These are phyloP conservation scores for Austrolebias charrua DNA, from an alignment of 2,797 vertebrate species.

Conservation along the genomic window DNA sequence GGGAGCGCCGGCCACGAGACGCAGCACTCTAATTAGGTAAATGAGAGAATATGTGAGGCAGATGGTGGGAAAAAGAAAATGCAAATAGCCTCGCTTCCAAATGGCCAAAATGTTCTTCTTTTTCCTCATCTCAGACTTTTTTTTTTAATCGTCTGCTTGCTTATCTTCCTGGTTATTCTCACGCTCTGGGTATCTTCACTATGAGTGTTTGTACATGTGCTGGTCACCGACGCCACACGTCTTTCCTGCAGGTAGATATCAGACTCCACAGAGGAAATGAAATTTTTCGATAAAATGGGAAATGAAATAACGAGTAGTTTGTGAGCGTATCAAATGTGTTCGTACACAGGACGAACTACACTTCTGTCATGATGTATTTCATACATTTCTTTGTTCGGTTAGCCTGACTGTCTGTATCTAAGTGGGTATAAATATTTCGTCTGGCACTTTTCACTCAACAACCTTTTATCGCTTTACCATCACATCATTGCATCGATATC, in stretches of 20 bases:
- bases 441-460: slow-evolving; percentile 26
- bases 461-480: slow-evolving; percentile 36
- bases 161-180: slow-evolving; percentile 27
- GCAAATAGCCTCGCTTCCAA: slow-evolving; percentile 49
- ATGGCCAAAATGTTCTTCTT: slow-evolving; percentile 43
- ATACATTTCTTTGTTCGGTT: slow-evolving; percentile 14
- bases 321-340: slow-evolving; percentile 35
- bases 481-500: slow-evolving; percentile 14
- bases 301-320: slow-evolving; percentile 36
- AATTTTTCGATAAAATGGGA: slow-evolving; percentile 24
- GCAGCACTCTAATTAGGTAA: slow-evolving; percentile 66
- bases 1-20: slow-evolving; percentile 47
- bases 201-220: not conserved
- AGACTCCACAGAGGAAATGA: slow-evolving; percentile 54
- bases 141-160: slow-evolving; percentile 3
- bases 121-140: slow-evolving; percentile 39
- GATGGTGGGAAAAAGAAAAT: slow-evolving; percentile 57
- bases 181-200: not conserved
- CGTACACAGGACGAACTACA: slow-evolving; percentile 16
- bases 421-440: slow-evolving; percentile 29
- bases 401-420: slow-evolving; percentile 8
- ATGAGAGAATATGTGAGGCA: slow-evolving; percentile 60
- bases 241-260: slow-evolving; percentile 41
- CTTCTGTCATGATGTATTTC: slow-evolving; percentile 7
- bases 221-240: slow-evolving; percentile 23